Percentiles rank a stretch among this genome's conserved stretches.
phyloP scores from a whole-genome alignment of 2,888 invertebrate species.

The Hermodice carunculata region DNA sequence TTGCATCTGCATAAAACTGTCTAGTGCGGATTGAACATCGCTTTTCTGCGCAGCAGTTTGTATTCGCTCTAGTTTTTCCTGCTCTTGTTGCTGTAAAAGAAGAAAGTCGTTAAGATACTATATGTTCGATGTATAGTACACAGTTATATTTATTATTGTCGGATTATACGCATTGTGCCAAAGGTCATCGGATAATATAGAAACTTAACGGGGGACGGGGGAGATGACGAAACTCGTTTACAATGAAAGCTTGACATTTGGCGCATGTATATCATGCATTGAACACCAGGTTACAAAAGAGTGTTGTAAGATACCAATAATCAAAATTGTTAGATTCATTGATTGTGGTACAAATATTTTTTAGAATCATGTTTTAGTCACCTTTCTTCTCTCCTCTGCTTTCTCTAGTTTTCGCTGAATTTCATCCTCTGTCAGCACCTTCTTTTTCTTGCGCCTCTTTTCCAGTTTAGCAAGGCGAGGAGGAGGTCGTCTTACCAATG shows the following conservation, averaged over 20 bases:
- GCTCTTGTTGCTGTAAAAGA: slow-evolving; percentile 51
- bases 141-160: too few relatives aligned
- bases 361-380: slow-evolving; percentile 25
- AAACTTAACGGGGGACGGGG: too few relatives aligned
- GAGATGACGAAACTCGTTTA: too few relatives aligned
- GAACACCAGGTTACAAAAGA: background rate
- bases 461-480: slow-evolving; percentile 61
- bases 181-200: too few relatives aligned
- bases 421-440: slow-evolving; percentile 57
- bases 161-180: too few relatives aligned
- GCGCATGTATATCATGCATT: background rate
- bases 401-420: slow-evolving; percentile 59
- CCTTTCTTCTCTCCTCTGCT: slow-evolving; percentile 62
- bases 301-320: background rate
- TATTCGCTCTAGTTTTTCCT: slow-evolving; percentile 57
- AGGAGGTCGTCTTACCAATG: slow-evolving; percentile 54
- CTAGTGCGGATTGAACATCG: slow-evolving; percentile 53
- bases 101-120: too few relatives aligned
- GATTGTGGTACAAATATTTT: background rate
- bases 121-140: too few relatives aligned
- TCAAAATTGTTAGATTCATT: background rate
- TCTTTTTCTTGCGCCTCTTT: slow-evolving; percentile 56
- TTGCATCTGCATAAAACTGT: slow-evolving; percentile 52
- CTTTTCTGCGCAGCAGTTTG: slow-evolving; percentile 52
- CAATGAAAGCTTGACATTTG: background rate